Evolutionary conservation across 2,113 vertebrate genomes (phyloP), one percentile per base, ranked within the genome.

Genomic region (Onychorhynchus coronatus): DNA sequence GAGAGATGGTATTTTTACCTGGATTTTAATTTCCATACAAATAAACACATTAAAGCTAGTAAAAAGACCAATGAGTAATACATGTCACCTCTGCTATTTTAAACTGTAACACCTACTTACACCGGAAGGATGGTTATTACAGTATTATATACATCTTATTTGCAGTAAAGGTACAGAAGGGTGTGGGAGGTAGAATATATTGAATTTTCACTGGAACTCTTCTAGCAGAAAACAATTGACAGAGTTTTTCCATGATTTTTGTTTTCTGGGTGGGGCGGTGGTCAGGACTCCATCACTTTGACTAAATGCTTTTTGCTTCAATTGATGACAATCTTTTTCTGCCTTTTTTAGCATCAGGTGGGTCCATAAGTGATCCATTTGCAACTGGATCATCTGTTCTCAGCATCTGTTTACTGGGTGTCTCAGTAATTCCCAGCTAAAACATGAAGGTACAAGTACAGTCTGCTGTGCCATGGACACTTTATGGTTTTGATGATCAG

Each of bases 1-100:
- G 61, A 83, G 50, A 65, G 86, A 25, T 82, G 83, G 42, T 84
- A 82, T 94, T 97, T 94, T 91, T 79, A 78, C 83, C 91, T 68
- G 44, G 12, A 27, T 95, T 92, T 91, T 77, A 90, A 78, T 93
- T 96, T 95, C 86, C 86, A 75, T 92, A 81, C 76, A 91, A 88
- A 95, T 94, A 92, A 95, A 93, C 70, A 82, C 25, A 56, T 96
- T 89, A 87, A 81, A 79, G 49, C 0, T 0, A 80, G 53, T 56
- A 46, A 91, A 94, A 95, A 88, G 86, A 76, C 77, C 79, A 85
- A 94, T 87, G 92, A 94, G 82, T 90, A 91, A 96, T 81, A 42
- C 66, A 11, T 62, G 65, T 75, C 79, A 89, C 44, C 90, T 91
- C 73, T 46, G 92, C 83, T 97, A 37, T 95, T 96, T 93, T 93